Evolutionary conservation across 2,888 invertebrate genomes (phyloP), one percentile per base, ranked within the genome.

Genomic region (Drosophila cognata): DNA sequence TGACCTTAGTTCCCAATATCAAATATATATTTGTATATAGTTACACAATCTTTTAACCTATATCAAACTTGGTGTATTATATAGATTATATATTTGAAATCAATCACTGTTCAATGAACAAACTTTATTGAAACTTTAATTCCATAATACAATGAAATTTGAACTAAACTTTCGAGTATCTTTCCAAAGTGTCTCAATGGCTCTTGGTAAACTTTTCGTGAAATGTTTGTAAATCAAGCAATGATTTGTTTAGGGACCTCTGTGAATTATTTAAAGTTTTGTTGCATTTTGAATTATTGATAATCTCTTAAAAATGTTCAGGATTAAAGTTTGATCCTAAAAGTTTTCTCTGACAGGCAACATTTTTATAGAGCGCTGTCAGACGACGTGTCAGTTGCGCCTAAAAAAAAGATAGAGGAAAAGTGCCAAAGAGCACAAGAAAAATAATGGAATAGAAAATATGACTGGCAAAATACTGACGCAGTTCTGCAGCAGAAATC

Each of bases 391-490:
- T 41, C 29, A 13, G 38, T n/a, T 60, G 50, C 21, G 57, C 56
- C 71, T 35, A 71, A 53, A 63, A 64, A 75, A 28, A 57, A 25
- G 46, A 63, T 21, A 64, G 16, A 16, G 2, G 4, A 25, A 25
- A 25, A 46, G 46, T 16, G 25, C 0, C 25, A 25, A 46, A 46
- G 46, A 25, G 25, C 21, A 35, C 11, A 29, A 25, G 11, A 31
- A 66, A 31, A 35, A 64, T 61, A 41, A 48, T 33, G 50, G 56
- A 64, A 64, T 28, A 36, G 8, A 10, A 50, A 71, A 60, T 72
- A 59, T 72, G 63, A 60, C 61, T 65, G 55, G 48, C 57, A 63
- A 73, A 79, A 80, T 50, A 62, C 52, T 50, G 57, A 48, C 60
- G 35, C 65, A 63, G 67, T 57, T 72, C 59, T 71, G 53, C 41